phyloP scores from a whole-genome alignment of 2,113 vertebrate genomes.

The Orcinus orca region DNA sequence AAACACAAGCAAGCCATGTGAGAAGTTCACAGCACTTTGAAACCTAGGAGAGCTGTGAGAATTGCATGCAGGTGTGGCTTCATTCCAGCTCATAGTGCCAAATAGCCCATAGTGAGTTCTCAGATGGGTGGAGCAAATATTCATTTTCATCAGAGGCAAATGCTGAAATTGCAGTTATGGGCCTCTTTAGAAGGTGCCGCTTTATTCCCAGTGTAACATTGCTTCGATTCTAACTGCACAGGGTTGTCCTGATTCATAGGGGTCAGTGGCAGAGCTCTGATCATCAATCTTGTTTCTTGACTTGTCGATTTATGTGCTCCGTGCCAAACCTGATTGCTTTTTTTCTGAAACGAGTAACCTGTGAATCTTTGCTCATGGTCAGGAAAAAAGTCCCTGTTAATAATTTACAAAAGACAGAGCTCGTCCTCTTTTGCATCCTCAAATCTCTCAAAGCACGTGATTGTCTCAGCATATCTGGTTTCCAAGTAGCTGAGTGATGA shows the following conservation, averaged over 20 bases:
- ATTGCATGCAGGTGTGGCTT: constrained; percentile 22
- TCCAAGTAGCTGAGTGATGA: constrained; percentile 84
- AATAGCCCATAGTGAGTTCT: background rate
- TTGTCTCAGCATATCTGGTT: constrained; percentile 86
- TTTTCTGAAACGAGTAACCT: background rate
- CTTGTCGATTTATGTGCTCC: background rate
- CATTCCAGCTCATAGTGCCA: background rate
- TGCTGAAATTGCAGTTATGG: background rate
- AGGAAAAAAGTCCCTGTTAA: constrained; percentile 53
- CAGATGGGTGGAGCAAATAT: background rate
- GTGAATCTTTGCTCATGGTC: constrained; percentile 13
- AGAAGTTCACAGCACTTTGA: constrained; percentile 37
- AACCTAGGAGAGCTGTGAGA: constrained; percentile 37
- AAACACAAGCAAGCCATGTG: background rate
- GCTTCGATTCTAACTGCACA: background rate
- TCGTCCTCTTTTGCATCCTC: constrained; percentile 69
- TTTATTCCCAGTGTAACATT: background rate
- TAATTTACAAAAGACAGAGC: constrained; percentile 68
- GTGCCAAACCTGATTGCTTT: background rate
- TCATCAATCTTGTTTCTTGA: background rate
- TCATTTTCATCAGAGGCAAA: constrained; percentile 39
- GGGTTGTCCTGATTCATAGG: background rate
- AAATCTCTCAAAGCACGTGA: constrained; percentile 83
- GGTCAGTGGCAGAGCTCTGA: background rate
- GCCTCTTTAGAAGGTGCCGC: constrained; percentile 20